These are phyloP conservation scores for Tanytarsus gracilentus DNA, from an alignment of 2,888 invertebrate species.

Conservation along the genomic window DNA sequence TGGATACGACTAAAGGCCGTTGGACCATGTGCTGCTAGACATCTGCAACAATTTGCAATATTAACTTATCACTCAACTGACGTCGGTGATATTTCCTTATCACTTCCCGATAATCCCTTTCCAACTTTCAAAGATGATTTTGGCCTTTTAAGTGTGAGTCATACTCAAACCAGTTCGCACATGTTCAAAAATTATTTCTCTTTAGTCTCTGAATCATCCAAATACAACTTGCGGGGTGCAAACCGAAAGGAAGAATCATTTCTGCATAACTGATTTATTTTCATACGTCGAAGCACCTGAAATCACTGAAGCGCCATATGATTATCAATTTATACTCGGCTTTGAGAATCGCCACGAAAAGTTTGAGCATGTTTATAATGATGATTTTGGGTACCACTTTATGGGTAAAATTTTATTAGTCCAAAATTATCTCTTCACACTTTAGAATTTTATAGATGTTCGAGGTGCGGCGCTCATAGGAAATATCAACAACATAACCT, in stretches of 20 bases:
- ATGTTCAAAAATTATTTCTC: not conserved
- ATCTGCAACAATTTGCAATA: constrained; percentile 35
- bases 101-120: not conserved
- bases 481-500: constrained; percentile 62
- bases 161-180: not conserved
- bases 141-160: not conserved
- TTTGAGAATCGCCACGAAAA: constrained; percentile 34
- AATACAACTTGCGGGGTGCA: constrained; percentile 33
- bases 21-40: constrained; percentile 33
- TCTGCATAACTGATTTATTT: constrained; percentile 33
- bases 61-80: constrained; percentile 32
- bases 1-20: constrained; percentile 34
- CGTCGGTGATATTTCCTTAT: constrained; percentile 18
- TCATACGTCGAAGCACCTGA: constrained; percentile 31
- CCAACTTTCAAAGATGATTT: constrained; percentile 30
- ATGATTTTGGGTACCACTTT: constrained; percentile 34
- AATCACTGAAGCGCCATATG: constrained; percentile 32
- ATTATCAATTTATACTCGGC: constrained; percentile 34
- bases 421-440: not conserved
- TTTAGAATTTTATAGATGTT: not conserved
- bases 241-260: constrained; percentile 25
- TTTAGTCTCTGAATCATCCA: constrained; percentile 34
- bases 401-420: constrained; percentile 35
- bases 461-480: constrained; percentile 37
- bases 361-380: constrained; percentile 33